These are phyloP conservation scores for Meiosimyza decipiens DNA, from an alignment of 2,888 invertebrate species.

Conservation along the genomic window DNA sequence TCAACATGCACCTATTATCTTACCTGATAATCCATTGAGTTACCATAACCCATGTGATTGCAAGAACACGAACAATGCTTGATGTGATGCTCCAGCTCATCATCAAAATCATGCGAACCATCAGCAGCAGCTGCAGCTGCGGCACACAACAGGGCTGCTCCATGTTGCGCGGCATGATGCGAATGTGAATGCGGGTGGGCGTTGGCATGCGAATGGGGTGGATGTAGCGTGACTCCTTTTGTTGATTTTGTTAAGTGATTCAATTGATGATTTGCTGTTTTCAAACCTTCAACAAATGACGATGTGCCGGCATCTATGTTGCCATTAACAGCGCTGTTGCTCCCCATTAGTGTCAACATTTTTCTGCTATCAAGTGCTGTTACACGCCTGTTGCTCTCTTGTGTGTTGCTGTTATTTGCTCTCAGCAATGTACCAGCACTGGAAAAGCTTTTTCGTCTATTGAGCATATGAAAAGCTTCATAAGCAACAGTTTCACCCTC, in stretches of 20 bases:
- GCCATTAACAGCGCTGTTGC: constrained; percentile 47
- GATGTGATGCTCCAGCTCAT: constrained; percentile 89
- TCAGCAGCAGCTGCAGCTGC: constrained; percentile 35
- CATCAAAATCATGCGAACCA: constrained; percentile 69
- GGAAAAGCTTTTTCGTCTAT: constrained; percentile 58
- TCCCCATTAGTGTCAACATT: constrained; percentile 39
- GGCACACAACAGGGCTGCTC: constrained; percentile 20
- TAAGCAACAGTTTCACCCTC: constrained; percentile 61
- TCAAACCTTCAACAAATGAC: constrained; percentile 32
- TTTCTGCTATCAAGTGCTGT: constrained; percentile 41
- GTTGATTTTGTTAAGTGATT: constrained; percentile 24
- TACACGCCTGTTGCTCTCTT: constrained; percentile 48
- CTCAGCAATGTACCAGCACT: constrained; percentile 35
- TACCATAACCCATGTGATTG: constrained; percentile 94
- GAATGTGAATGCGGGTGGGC: constrained; percentile 43
- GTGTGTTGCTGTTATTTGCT: constrained; percentile 33
- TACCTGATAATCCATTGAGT: constrained; percentile 91
- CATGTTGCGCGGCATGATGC: constrained; percentile 36
- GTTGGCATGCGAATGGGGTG: constrained; percentile 13
- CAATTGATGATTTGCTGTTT: constrained; percentile 25
- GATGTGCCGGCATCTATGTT: constrained; percentile 48
- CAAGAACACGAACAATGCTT: constrained; percentile 90
- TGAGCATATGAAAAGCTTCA: constrained; percentile 58
- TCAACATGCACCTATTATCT: constrained; percentile 39
- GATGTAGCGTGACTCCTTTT: constrained; percentile 9